Conservation (phyloP, 2,888 invertebrate genomes). For the Diploptera punctata region DNA sequence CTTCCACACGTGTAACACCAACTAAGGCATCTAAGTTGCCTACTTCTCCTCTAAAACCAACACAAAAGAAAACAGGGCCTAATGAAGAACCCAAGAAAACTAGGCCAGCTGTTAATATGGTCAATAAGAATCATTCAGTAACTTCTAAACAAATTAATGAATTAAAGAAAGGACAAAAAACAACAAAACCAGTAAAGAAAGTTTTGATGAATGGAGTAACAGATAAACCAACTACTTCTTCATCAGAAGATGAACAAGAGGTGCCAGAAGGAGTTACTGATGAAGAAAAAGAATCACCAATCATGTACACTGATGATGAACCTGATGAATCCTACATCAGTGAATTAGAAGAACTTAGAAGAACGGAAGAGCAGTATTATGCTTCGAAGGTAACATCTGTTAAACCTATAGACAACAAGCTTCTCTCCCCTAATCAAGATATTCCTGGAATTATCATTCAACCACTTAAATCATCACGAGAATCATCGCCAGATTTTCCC, state of each 20-base stretch:
- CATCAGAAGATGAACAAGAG: conserved; percentile 44
- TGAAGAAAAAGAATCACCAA: conserved; percentile 28
- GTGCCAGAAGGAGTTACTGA: conserved; percentile 42
- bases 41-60: background rate
- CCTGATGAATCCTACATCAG: conserved; percentile 38
- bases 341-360: conserved; percentile 42
- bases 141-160: background rate
- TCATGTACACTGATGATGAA: conserved; percentile 32
- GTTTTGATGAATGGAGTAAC: background rate
- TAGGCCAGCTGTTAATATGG: conserved; percentile 1
- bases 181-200: background rate
- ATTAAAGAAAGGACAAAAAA: background rate
- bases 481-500: conserved; percentile 75
- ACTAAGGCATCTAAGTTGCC: conserved; percentile 13
- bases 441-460: conserved; percentile 22
- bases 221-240: background rate
- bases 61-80: background rate
- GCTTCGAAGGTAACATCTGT: conserved; percentile 41
- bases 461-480: conserved; percentile 70
- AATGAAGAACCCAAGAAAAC: background rate
- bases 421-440: conserved; percentile 28
- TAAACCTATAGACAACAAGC: conserved; percentile 27
- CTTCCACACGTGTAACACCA: conserved; percentile 4
- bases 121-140: background rate
- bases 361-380: conserved; percentile 43